Evolutionary conservation across 2,113 vertebrate genomes (phyloP).

Genomic region (Urocitellus parryii): DNA sequence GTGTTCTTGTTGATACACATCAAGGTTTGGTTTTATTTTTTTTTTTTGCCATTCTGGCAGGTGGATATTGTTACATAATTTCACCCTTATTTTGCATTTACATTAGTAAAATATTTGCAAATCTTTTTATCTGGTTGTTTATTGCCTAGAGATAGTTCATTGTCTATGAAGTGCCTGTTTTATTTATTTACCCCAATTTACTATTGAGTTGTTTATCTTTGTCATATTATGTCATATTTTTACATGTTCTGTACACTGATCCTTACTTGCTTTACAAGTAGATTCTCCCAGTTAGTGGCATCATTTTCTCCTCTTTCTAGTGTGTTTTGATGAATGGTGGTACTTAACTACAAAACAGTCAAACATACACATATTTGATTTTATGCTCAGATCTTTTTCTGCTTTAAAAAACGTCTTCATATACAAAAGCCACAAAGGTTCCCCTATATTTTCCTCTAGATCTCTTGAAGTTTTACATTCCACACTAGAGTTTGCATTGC

Average conservation of each 20-base stretch:
- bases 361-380: conserved; percentile 23
- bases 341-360: conserved; percentile 28
- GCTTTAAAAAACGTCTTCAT: neutral
- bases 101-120: conserved; percentile 42
- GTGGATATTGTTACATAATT: neutral
- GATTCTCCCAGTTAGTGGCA: conserved; percentile 4
- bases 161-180: neutral
- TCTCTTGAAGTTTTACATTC: conserved; percentile 13
- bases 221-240: conserved; percentile 6
- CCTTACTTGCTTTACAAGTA: conserved; percentile 27
- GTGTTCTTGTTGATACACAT: neutral
- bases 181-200: neutral
- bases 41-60: conserved; percentile 48
- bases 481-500: neutral
- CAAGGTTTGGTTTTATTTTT: neutral
- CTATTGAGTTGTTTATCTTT: neutral
- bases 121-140: conserved; percentile 36
- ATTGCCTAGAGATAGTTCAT: conserved; percentile 14
- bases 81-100: conserved; percentile 59
- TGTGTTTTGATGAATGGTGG: neutral
- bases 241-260: neutral
- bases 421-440: neutral
- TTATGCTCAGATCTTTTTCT: conserved; percentile 17
- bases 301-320: neutral
- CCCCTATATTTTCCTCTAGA: conserved; percentile 12